These are phyloP conservation scores for Cyclopterus lumpus DNA, from an alignment of 2,797 vertebrate genomes.

Conservation along the genomic window DNA sequence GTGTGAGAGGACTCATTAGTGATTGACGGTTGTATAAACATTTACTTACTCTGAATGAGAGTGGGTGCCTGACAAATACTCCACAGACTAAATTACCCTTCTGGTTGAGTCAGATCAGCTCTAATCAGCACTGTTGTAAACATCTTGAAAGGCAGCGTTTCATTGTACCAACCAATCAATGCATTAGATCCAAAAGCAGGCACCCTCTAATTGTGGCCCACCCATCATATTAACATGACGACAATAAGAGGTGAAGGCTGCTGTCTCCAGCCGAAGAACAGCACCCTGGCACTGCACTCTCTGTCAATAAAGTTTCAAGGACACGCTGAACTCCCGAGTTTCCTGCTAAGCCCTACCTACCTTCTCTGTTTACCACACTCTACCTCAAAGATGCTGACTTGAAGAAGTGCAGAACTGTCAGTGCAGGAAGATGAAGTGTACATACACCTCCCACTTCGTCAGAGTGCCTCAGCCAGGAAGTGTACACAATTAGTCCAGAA, in stretches of 20 bases:
- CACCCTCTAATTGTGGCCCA: constrained; percentile 24
- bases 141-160: constrained; percentile 42
- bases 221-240: constrained; percentile 47
- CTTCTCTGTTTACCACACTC: constrained; percentile 70
- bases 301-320: constrained; percentile 79
- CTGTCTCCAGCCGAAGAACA: constrained; percentile 47
- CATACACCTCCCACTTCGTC: constrained; percentile 70
- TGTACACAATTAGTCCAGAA: constrained; percentile 75
- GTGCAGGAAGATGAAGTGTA: constrained; percentile 77
- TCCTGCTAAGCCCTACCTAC: constrained; percentile 48
- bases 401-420: constrained; percentile 71
- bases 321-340: constrained; percentile 56
- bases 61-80: constrained; percentile 60
- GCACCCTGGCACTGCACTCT: constrained; percentile 46
- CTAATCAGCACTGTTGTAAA: constrained; percentile 63
- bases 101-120: constrained; percentile 53
- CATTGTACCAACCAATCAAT: constrained; percentile 51
- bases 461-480: constrained; percentile 64
- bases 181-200: constrained; percentile 19
- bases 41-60: constrained; percentile 56
- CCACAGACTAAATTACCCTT: constrained; percentile 56
- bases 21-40: constrained; percentile 66
- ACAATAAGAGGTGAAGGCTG: constrained; percentile 52
- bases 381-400: constrained; percentile 80
- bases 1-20: constrained; percentile 41